Conservation (phyloP, 2,113 vertebrate genomes). For the Lanius ludovicianus region DNA sequence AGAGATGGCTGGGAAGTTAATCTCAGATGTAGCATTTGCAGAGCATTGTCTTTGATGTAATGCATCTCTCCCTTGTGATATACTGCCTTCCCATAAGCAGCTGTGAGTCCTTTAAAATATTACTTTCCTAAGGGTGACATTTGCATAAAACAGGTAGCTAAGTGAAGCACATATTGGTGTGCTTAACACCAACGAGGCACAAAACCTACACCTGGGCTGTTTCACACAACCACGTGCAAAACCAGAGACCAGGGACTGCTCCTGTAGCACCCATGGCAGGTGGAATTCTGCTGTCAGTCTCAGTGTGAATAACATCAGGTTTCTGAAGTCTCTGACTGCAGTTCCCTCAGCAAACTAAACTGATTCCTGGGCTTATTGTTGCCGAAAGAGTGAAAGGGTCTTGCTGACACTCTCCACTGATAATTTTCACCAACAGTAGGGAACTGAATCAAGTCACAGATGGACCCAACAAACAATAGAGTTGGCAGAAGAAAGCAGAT, state of each 20-base stretch:
- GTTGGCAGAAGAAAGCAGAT: background rate
- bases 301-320: background rate
- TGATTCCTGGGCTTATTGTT: background rate
- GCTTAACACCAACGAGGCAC: background rate
- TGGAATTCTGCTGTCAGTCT: background rate
- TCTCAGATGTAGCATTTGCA: background rate
- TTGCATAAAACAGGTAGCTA: background rate
- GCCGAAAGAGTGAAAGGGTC: background rate
- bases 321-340: background rate
- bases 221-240: background rate
- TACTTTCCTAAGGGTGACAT: background rate
- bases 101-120: background rate
- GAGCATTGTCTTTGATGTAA: background rate
- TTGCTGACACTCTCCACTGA: background rate
- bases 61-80: background rate
- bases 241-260: background rate
- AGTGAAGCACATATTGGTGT: background rate
- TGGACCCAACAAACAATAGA: background rate
- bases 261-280: background rate
- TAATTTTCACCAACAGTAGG: background rate
- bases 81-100: background rate
- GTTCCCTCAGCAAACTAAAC: background rate
- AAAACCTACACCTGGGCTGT: background rate
- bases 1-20: background rate
- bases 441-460: background rate